phyloP scores from a whole-genome alignment of 2,888 invertebrate genomes.

The Drosophila affinis region DNA sequence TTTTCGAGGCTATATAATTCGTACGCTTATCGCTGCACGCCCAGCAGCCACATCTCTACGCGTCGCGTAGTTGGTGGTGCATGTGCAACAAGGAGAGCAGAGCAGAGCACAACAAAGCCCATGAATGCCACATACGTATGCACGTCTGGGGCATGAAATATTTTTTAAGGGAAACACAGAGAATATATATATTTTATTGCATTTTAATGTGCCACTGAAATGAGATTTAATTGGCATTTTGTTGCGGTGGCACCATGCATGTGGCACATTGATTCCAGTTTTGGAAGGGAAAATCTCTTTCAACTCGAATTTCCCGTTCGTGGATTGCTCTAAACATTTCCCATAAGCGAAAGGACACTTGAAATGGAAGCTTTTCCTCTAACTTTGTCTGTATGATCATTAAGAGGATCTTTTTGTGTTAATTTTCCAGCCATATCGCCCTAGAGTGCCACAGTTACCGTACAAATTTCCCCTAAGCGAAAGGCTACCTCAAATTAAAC shows the following conservation, averaged over 20 bases:
- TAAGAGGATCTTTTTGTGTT: too few species aligned
- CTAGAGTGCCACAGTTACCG: too few species aligned
- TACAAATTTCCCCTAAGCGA: too few species aligned
- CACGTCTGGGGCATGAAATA: slow-evolving; percentile 62
- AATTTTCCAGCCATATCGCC: too few species aligned
- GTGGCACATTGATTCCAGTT: slow-evolving; percentile 32
- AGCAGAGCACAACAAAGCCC: background rate
- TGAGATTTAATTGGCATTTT: slow-evolving; percentile 78
- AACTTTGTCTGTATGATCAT: too few species aligned
- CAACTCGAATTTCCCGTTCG: background rate
- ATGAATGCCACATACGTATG: slow-evolving; percentile 8
- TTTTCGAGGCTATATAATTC: slow-evolving; percentile 56
- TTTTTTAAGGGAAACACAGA: slow-evolving; percentile 43
- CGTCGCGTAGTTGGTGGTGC: slow-evolving; percentile 52
- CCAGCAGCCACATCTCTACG: slow-evolving; percentile 60
- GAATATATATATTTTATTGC: slow-evolving; percentile 65
- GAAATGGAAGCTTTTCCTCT: too few species aligned
- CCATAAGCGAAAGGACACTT: background rate
- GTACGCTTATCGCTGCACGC: slow-evolving; percentile 56
- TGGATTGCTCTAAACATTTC: background rate
- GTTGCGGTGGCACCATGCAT: slow-evolving; percentile 51
- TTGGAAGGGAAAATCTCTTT: background rate
- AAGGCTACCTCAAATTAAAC: too few species aligned
- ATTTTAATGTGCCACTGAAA: slow-evolving; percentile 79
- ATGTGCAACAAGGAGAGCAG: slow-evolving; percentile 60